These are phyloP conservation scores for Strix aluco DNA, from an alignment of 2,113 vertebrate genomes.

Conservation along the genomic window DNA sequence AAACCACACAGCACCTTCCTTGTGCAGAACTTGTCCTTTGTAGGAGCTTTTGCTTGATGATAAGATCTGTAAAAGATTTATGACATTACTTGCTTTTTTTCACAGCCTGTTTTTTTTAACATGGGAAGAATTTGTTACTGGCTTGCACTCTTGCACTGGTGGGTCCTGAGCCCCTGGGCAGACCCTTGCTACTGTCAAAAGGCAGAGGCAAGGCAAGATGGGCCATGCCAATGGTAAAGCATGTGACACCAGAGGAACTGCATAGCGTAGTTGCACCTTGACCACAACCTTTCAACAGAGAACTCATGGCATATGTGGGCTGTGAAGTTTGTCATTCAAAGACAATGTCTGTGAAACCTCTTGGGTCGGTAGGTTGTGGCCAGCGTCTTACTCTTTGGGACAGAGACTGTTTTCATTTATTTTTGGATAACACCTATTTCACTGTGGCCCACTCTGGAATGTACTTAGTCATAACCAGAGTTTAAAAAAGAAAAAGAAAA, in stretches of 20 bases:
- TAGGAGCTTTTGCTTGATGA: background rate
- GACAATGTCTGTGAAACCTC: background rate
- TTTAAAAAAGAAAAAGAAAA: background rate
- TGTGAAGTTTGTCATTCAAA: background rate
- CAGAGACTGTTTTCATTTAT: background rate
- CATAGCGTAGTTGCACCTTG: background rate
- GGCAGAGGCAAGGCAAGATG: background rate
- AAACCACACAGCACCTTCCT: background rate
- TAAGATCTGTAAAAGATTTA: background rate
- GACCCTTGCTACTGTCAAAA: rapidly evolving
- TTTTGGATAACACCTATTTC: background rate
- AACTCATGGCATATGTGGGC: background rate
- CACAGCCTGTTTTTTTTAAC: background rate
- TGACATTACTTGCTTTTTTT: background rate
- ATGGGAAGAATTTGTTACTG: background rate
- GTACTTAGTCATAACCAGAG: background rate
- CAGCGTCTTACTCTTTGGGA: background rate
- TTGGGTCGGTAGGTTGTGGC: background rate
- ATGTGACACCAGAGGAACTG: background rate
- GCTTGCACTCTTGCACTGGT: background rate
- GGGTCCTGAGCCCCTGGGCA: background rate
- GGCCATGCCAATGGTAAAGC: background rate
- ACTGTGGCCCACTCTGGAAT: background rate
- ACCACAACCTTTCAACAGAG: background rate
- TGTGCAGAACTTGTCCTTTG: background rate